Percentiles rank a stretch among this genome's conserved stretches.
phyloP scores from a whole-genome alignment of 2,888 invertebrate species.

The Drosophila kambysellisi region DNA sequence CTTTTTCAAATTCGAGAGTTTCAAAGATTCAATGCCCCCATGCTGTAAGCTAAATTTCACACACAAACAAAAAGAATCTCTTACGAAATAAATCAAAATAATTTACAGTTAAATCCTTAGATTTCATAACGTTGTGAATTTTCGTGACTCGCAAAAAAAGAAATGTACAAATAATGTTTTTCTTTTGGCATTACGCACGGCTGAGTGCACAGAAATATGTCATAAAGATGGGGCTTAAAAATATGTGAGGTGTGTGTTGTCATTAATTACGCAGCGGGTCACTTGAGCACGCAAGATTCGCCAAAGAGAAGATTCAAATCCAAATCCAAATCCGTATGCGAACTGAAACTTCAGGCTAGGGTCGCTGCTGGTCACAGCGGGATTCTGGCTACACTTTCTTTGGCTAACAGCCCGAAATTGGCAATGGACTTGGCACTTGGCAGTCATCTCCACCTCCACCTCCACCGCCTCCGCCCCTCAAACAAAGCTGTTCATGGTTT shows the following conservation, averaged over 20 bases:
- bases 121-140: slow-evolving; percentile 3
- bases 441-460: neutral
- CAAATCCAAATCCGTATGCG: slow-evolving; percentile 7
- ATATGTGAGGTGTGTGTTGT: slow-evolving; percentile 43
- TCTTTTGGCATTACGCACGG: neutral
- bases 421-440: slow-evolving; percentile 65
- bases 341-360: neutral
- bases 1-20: neutral
- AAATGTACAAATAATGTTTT: neutral
- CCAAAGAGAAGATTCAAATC: neutral
- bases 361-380: slow-evolving; percentile 49
- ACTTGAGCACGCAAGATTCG: slow-evolving; percentile 68
- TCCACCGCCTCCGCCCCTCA: neutral
- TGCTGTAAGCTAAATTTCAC: neutral
- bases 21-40: neutral
- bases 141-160: slow-evolving; percentile 1
- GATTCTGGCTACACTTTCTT: slow-evolving; percentile 70
- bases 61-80: neutral
- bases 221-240: slow-evolving; percentile 41
- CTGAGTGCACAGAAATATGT: slow-evolving; percentile 11
- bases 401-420: slow-evolving; percentile 62
- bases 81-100: neutral
- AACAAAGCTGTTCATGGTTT: slow-evolving; percentile 29
- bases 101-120: slow-evolving; percentile 1
- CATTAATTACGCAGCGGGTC: slow-evolving; percentile 77